phyloP scores from a whole-genome alignment of 2,113 vertebrate species.

The Pelecanoides urinatrix region DNA sequence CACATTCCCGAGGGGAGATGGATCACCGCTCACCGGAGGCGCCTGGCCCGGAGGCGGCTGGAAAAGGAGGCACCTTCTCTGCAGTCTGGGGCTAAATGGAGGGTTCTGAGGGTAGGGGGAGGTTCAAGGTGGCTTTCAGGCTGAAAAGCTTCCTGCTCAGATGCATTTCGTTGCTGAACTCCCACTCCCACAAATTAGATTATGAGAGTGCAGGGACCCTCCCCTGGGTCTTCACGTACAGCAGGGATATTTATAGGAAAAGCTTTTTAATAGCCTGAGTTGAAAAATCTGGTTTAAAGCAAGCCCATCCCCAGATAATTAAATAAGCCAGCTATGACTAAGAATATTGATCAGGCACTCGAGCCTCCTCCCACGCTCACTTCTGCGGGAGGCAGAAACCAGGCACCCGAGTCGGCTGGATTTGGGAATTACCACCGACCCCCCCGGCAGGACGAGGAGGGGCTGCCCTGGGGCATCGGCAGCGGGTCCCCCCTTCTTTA shows the following conservation, averaged over 20 bases:
- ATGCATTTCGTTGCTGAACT: not conserved
- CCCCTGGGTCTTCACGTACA: not conserved
- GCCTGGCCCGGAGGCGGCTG: not conserved
- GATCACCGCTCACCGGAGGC: not conserved
- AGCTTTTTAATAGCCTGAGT: not conserved
- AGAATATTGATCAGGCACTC: not conserved
- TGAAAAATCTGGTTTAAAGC: not conserved
- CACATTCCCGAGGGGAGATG: not conserved
- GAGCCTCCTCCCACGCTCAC: not conserved
- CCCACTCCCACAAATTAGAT: not conserved
- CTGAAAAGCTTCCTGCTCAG: not conserved
- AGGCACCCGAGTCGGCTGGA: fast-evolving
- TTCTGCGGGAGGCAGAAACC: not conserved
- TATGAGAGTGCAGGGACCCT: not conserved
- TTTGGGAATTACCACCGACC: not conserved
- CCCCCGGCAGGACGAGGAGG: fast-evolving
- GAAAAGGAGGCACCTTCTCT: not conserved
- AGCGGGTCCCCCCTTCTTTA: not conserved
- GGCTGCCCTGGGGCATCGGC: fast-evolving
- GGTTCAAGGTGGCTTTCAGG: not conserved
- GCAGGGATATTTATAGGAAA: not conserved
- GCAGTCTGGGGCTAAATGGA: not conserved
- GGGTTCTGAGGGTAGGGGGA: not conserved
- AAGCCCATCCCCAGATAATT: not conserved
- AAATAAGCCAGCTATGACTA: not conserved